Evolutionary conservation across 2,888 invertebrate species (phyloP).

Genomic region (Lottia scabra): DNA sequence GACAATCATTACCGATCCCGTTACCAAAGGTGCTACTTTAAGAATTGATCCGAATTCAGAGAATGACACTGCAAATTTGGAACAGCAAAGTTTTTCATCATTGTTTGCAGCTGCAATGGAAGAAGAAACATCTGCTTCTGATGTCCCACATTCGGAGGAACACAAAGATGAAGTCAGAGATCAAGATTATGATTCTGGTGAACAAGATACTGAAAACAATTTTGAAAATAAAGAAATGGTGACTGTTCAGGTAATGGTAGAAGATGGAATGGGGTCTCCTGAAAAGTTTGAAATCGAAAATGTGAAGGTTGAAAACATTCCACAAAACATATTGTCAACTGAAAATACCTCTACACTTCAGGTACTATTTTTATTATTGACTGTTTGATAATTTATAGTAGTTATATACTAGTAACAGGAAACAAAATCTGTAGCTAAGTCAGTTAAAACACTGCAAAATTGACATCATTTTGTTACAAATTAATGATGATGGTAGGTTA

Average conservation of each 20-base stretch:
- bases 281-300: not conserved
- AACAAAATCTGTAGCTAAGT: no score
- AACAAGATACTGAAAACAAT: not conserved
- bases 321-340: not conserved
- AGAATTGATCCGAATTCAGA: not conserved
- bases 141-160: no score
- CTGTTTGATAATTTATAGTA: no score
- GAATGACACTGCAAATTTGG: not conserved
- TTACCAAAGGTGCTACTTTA: not conserved
- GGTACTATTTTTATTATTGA: no score
- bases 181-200: not conserved
- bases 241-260: not conserved
- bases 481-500: no score
- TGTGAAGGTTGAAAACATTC: not conserved
- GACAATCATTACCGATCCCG: not conserved
- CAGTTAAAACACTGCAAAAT: no score
- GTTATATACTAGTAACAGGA: no score
- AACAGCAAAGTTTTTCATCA: not conserved
- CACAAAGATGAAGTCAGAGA: no score
- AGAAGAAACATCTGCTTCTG: no score
- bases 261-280: not conserved
- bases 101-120: not conserved
- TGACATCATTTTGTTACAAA: no score
- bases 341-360: not conserved
- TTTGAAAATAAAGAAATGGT: not conserved